Percentiles rank a stretch among this genome's conserved stretches.
phyloP scores from a whole-genome alignment of 2,113 vertebrate genomes.

The Apeltes quadracus region DNA sequence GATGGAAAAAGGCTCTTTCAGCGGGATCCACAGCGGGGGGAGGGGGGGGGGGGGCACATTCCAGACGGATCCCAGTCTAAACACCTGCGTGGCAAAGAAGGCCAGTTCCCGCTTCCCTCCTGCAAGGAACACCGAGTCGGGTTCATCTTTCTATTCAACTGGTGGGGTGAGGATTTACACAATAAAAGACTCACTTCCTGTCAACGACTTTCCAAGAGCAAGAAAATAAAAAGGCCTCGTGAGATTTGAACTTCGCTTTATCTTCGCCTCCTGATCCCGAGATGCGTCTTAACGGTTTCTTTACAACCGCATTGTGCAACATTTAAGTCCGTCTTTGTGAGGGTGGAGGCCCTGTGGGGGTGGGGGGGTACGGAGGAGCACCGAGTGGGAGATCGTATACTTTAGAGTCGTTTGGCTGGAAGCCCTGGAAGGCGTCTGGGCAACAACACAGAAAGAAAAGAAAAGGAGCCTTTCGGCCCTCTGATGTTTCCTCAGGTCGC shows the following conservation, averaged over 20 bases:
- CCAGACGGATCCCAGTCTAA: constrained; percentile 72
- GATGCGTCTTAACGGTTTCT: constrained; percentile 14
- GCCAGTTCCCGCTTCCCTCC: constrained; percentile 51
- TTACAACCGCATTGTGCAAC: constrained; percentile 37
- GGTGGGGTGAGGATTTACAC: constrained; percentile 3
- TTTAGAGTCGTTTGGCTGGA: constrained; percentile 36
- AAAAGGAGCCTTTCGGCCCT: constrained; percentile 38
- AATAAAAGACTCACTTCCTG: constrained; percentile 19
- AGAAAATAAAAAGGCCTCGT: constrained; percentile 1
- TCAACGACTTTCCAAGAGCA: constrained; percentile 41
- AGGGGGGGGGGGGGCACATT: constrained; percentile 61
- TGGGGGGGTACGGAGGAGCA: constrained; percentile 17
- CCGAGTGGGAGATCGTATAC: constrained; percentile 26
- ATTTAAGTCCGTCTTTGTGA: constrained; percentile 56
- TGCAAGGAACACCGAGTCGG: constrained; percentile 12
- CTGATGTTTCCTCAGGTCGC: constrained; percentile 62
- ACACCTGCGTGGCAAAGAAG: constrained; percentile 68
- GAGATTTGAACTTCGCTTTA: constrained; percentile 17
- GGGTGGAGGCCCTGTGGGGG: not conserved
- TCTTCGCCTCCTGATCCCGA: constrained; percentile 23
- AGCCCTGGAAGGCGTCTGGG: constrained; percentile 34
- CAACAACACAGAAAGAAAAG: constrained; percentile 44
- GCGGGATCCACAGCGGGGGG: constrained; percentile 20
- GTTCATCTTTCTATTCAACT: no score
- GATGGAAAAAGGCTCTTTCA: constrained; percentile 53